Percentiles rank a stretch among this genome's conserved stretches.
Evolutionary conservation across 2,888 invertebrate genomes (phyloP).

Genomic region (Agriopis leucophaearia): DNA sequence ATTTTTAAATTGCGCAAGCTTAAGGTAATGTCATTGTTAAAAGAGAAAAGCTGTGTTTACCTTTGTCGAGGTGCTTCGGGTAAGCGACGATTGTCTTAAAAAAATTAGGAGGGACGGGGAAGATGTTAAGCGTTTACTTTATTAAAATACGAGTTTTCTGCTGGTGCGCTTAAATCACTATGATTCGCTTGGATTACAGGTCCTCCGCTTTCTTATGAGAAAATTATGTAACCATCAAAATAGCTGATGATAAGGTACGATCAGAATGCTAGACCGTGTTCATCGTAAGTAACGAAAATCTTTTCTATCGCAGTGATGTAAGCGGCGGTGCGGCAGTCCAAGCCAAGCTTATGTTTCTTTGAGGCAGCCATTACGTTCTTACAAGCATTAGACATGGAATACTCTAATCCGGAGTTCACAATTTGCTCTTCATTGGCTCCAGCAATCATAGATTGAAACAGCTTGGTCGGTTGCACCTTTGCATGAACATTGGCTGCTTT

Average conservation of each 20-base stretch:
- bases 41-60: conserved; percentile 39
- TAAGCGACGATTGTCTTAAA: conserved; percentile 30
- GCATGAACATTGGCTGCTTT: conserved; percentile 80
- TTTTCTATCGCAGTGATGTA: conserved; percentile 98
- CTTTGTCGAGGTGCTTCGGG: conserved; percentile 25
- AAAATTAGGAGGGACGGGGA: neutral
- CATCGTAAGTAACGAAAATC: conserved; percentile 98
- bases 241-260: neutral
- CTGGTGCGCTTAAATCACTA: neutral
- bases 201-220: too few relatives aligned
- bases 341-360: conserved; percentile 89
- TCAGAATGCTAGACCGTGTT: conserved; percentile 97
- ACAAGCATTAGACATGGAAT: conserved; percentile 93
- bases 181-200: neutral
- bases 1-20: conserved; percentile 42
- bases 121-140: neutral
- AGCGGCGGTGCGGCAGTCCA: conserved; percentile 96
- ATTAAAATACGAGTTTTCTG: neutral
- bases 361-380: conserved; percentile 89
- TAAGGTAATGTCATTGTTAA: conserved; percentile 39
- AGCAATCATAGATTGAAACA: conserved; percentile 90
- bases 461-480: conserved; percentile 86
- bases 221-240: neutral
- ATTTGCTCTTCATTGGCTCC: conserved; percentile 95
- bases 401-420: conserved; percentile 94